phyloP scores from a whole-genome alignment of 2,888 invertebrate genomes.

The Panzeria rudis region DNA sequence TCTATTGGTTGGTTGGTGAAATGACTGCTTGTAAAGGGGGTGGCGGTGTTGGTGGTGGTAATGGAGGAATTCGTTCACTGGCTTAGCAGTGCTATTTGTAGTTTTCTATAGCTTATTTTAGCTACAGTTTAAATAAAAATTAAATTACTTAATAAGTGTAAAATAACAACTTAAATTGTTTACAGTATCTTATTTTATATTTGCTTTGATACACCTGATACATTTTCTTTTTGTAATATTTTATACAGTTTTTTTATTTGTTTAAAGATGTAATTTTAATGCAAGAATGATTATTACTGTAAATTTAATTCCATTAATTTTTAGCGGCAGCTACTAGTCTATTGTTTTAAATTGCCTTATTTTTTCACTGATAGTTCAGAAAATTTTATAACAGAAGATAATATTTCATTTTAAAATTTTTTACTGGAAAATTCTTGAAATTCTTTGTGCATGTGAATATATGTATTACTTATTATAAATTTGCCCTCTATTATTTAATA shows the following conservation, averaged over 20 bases:
- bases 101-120: slow-evolving; percentile 46
- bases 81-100: slow-evolving; percentile 29
- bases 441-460: too few relatives aligned
- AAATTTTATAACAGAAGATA: slow-evolving; percentile 1
- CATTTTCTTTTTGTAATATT: slow-evolving; percentile 9
- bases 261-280: slow-evolving; percentile 61
- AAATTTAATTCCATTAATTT: slow-evolving; percentile 32
- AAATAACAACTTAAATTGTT: slow-evolving; percentile 59
- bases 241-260: slow-evolving; percentile 11
- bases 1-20: background rate
- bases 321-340: slow-evolving; percentile 30
- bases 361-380: background rate
- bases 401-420: slow-evolving; percentile 21
- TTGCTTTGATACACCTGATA: slow-evolving; percentile 59
- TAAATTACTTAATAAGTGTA: slow-evolving; percentile 69
- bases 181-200: slow-evolving; percentile 41
- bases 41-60: background rate
- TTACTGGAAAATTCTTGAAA: background rate
- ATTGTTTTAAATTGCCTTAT: slow-evolving; percentile 30
- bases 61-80: slow-evolving; percentile 48
- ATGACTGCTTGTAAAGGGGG: background rate
- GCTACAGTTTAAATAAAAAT: slow-evolving; percentile 32
- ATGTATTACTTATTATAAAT: too few relatives aligned
- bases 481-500: too few relatives aligned
- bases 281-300: slow-evolving; percentile 68